These are phyloP conservation scores for Apotomis betuletana DNA, from an alignment of 2,888 invertebrate genomes.

Conservation along the genomic window DNA sequence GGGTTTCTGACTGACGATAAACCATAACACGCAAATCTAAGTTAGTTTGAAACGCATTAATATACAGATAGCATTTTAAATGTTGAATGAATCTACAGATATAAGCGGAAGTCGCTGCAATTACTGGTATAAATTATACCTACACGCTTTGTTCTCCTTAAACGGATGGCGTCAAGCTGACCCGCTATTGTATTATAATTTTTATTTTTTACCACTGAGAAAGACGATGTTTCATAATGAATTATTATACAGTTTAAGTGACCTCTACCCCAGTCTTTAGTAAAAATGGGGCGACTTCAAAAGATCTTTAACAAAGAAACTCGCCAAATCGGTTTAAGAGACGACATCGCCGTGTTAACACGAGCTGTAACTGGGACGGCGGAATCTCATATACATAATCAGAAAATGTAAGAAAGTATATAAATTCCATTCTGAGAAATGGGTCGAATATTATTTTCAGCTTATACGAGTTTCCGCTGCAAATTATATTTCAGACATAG, in stretches of 20 bases:
- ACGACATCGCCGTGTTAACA: constrained; percentile 16
- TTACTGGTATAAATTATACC: constrained; percentile 18
- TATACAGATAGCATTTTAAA: no score
- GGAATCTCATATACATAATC: constrained; percentile 5
- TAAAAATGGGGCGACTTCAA: constrained; percentile 12
- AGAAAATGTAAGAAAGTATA: neutral
- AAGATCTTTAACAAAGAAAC: constrained; percentile 15
- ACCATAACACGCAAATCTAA: neutral
- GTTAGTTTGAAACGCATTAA: neutral
- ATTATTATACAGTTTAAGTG: constrained; percentile 22
- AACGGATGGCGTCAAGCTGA: constrained; percentile 8
- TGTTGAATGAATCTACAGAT: neutral
- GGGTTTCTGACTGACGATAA: neutral
- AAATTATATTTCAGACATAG: neutral
- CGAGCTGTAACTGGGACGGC: constrained; percentile 2
- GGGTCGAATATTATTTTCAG: neutral
- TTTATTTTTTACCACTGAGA: constrained; percentile 27
- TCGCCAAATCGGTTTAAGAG: constrained; percentile 6
- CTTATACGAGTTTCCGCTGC: constrained; percentile 3
- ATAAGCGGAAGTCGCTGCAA: constrained; percentile 12
- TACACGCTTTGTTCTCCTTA: constrained; percentile 32
- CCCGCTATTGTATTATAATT: constrained; percentile 36
- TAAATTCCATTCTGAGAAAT: constrained; percentile 12
- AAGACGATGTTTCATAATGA: constrained; percentile 23
- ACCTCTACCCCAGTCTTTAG: neutral